phyloP scores from a whole-genome alignment of 1,140 invertebrate genomes.

The Neodiprion pinetum region DNA sequence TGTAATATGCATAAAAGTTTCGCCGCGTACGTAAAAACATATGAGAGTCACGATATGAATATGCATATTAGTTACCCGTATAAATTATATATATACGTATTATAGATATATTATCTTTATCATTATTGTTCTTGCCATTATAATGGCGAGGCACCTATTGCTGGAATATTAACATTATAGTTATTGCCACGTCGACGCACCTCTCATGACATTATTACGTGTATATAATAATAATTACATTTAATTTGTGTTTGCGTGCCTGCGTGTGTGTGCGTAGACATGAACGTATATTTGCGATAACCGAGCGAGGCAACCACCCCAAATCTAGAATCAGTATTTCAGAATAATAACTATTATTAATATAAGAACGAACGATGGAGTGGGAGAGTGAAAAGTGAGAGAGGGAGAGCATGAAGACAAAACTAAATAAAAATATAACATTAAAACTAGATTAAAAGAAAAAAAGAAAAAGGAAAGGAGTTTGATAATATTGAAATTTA shows the following conservation, averaged over 20 bases:
- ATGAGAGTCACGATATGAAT: too few species aligned
- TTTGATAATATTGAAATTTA: background rate
- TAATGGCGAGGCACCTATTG: too few species aligned
- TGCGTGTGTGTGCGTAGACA: background rate
- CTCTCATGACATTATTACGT: background rate
- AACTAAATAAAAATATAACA: constrained; percentile 27
- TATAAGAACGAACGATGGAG: background rate
- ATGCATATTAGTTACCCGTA: too few species aligned
- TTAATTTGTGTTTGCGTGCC: too few species aligned
- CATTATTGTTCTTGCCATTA: too few species aligned
- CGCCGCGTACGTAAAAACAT: too few species aligned
- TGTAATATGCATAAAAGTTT: too few species aligned
- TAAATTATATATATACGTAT: too few species aligned
- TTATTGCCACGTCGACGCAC: background rate
- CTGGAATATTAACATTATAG: background rate
- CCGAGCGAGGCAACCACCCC: constrained; percentile 48
- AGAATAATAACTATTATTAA: constrained; percentile 17
- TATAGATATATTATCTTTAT: too few species aligned
- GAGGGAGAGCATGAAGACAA: constrained; percentile 26
- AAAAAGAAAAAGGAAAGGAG: too few species aligned
- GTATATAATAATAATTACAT: too few species aligned
- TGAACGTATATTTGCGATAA: constrained; percentile 15
- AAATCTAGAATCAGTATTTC: constrained; percentile 59
- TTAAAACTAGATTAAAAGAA: too few species aligned
- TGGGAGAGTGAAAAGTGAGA: constrained; percentile 8